Evolutionary conservation across 2,113 vertebrate genomes (phyloP).

Genomic region (Periophthalmus modestus): DNA sequence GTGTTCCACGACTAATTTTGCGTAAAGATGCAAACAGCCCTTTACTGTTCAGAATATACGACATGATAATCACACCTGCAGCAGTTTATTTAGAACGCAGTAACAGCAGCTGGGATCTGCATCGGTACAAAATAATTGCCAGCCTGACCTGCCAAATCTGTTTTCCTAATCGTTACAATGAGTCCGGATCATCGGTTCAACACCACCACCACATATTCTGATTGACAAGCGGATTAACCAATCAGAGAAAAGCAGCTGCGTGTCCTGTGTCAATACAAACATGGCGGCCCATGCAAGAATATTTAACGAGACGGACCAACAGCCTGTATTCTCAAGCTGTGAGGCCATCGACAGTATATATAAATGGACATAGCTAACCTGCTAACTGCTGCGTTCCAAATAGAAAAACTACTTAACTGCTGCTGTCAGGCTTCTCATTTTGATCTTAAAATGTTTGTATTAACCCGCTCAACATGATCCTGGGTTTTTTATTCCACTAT

Average conservation of each 20-base stretch:
- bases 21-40: constrained; percentile 34
- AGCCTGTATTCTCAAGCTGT: no score
- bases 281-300: no score
- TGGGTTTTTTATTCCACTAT: no score
- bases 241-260: not conserved
- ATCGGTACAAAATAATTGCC: constrained; percentile 46
- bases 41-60: constrained; percentile 46
- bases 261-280: no score
- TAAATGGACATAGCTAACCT: no score
- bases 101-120: constrained; percentile 53
- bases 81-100: constrained; percentile 42
- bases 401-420: no score
- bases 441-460: no score
- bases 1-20: constrained; percentile 43
- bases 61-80: constrained; percentile 44
- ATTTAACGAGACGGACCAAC: no score
- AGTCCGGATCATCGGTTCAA: not conserved
- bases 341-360: no score
- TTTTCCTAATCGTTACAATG: not conserved
- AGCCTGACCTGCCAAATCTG: not conserved
- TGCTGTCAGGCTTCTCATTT: no score
- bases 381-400: no score
- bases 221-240: not conserved
- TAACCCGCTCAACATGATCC: no score
- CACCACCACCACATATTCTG: not conserved